Conservation (phyloP, 2,113 vertebrate species). For the Climacteris rufus region DNA sequence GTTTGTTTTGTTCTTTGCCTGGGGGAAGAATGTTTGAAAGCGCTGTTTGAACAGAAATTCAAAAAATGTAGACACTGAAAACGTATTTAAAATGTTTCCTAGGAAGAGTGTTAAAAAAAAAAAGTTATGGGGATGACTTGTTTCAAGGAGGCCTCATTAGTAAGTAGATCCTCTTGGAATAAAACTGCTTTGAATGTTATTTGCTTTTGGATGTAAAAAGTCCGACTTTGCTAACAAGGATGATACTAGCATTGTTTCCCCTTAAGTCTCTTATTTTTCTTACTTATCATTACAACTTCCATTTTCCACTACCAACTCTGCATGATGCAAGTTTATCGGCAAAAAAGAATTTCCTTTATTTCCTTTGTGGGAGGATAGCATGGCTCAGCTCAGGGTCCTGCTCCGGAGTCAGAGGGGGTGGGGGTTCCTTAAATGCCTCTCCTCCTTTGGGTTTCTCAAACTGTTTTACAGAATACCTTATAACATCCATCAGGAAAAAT, state of each 20-base stretch:
- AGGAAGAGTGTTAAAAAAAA: slow-evolving; percentile 61
- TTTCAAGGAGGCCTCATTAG: slow-evolving; percentile 72
- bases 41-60: not conserved
- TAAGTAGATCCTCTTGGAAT: slow-evolving; percentile 65
- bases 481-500: not conserved
- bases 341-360: not conserved
- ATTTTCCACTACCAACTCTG: slow-evolving; percentile 59
- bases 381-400: slow-evolving; percentile 20
- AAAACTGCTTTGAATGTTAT: slow-evolving; percentile 64
- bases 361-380: slow-evolving; percentile 8
- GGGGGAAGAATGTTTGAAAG: slow-evolving; percentile 38
- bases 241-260: slow-evolving; percentile 19
- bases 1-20: not conserved
- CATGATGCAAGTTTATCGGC: slow-evolving; percentile 56
- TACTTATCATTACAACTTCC: not conserved
- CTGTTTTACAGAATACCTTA: not conserved
- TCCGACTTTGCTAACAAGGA: slow-evolving; percentile 63
- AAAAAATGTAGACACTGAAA: slow-evolving; percentile 38
- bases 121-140: slow-evolving; percentile 74
- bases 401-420: not conserved
- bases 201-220: slow-evolving; percentile 52
- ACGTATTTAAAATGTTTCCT: slow-evolving; percentile 71
- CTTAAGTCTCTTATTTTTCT: slow-evolving; percentile 14
- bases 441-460: not conserved
- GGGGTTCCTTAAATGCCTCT: not conserved